phyloP scores from a whole-genome alignment of 2,113 vertebrate species.

The Noturus placidus region DNA sequence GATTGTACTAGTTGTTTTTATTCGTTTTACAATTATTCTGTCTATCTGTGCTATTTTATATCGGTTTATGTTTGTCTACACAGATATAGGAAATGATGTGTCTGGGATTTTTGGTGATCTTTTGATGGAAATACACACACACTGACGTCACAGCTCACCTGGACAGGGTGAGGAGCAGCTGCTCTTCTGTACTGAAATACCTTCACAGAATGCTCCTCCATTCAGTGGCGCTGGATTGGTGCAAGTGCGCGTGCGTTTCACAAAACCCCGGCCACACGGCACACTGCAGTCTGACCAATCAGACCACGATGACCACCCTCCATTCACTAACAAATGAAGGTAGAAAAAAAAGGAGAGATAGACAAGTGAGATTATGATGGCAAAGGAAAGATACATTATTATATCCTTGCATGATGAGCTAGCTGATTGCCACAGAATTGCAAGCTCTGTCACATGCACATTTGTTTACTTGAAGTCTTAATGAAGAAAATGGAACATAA shows the following conservation, averaged over 20 bases:
- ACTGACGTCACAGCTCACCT: conserved; percentile 64
- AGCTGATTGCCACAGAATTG: conserved; percentile 48
- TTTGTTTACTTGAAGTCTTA: conserved; percentile 7
- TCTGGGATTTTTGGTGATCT: neutral
- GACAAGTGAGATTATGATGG: neutral
- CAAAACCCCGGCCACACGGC: conserved; percentile 87
- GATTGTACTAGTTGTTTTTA: neutral
- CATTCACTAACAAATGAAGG: conserved; percentile 79
- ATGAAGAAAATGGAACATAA: conserved; percentile 30
- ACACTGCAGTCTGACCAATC: conserved; percentile 92
- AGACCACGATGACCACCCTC: conserved; percentile 93
- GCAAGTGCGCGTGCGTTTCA: conserved; percentile 91
- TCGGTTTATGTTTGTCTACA: neutral
- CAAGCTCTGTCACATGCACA: neutral
- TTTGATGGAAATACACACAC: neutral
- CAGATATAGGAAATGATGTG: neutral
- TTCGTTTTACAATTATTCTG: neutral
- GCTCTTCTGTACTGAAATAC: conserved; percentile 91
- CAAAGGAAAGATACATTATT: neutral
- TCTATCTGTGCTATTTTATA: too few species aligned
- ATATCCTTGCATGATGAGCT: conserved; percentile 46
- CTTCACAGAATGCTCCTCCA: conserved; percentile 91
- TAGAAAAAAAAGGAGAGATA: neutral
- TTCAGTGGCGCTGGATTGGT: conserved; percentile 95
- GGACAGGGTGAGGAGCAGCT: conserved; percentile 90